phyloP scores from a whole-genome alignment of 2,113 vertebrate species.

The Mastomys natalensis region DNA sequence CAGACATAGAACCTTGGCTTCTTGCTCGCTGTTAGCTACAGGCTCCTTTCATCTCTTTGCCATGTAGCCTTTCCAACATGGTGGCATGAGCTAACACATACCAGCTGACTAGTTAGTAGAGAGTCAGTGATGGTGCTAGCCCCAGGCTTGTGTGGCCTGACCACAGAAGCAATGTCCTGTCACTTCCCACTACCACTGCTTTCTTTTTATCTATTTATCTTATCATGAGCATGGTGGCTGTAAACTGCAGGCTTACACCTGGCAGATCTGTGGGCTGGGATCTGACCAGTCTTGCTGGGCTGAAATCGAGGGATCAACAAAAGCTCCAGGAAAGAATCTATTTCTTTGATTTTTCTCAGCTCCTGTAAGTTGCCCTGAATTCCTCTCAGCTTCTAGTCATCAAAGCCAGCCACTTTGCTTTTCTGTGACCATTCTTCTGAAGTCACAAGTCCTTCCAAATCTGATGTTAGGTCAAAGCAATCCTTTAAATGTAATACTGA shows the following conservation, averaged over 20 bases:
- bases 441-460: background rate
- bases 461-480: background rate
- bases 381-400: background rate
- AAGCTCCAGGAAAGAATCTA: background rate
- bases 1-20: background rate
- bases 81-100: background rate
- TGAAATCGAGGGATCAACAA: background rate
- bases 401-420: background rate
- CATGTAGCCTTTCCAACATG: background rate
- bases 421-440: background rate
- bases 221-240: background rate
- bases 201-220: background rate
- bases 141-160: background rate
- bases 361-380: background rate
- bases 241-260: background rate
- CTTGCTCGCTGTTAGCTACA: background rate
- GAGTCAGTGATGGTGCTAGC: background rate
- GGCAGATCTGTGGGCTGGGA: background rate
- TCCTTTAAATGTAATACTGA: background rate
- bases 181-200: background rate
- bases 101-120: background rate
- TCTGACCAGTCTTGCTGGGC: background rate
- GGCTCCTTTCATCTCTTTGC: background rate
- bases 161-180: background rate
- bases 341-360: conserved; percentile 32